Percentiles rank a stretch among this genome's conserved stretches.
Evolutionary conservation across 2,797 vertebrate species (phyloP).

Genomic region (Ataeniobius toweri): DNA sequence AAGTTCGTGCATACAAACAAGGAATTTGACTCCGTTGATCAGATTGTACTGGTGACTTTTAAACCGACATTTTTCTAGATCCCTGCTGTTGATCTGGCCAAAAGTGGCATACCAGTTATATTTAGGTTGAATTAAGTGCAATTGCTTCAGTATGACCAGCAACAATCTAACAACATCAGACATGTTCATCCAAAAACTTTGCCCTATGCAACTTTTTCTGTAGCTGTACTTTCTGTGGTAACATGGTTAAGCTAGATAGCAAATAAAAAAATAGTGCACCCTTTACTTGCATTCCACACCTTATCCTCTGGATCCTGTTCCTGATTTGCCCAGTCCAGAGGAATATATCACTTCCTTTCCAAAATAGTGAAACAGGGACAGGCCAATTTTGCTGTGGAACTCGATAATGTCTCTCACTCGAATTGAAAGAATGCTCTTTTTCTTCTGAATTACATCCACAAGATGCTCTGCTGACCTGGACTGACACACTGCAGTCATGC

Average conservation of each 20-base stretch:
- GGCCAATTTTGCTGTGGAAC: constrained; percentile 29
- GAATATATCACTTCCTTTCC: constrained; percentile 62
- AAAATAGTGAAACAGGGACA: constrained; percentile 42
- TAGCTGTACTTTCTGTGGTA: constrained; percentile 34
- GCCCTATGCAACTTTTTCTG: not conserved
- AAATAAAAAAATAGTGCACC: constrained; percentile 38
- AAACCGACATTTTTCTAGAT: not conserved
- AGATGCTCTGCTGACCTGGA: constrained; percentile 26
- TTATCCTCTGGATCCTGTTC: constrained; percentile 60
- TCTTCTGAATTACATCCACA: constrained; percentile 16
- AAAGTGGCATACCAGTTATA: not conserved
- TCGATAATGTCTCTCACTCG: constrained; percentile 9
- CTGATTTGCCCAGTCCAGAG: constrained; percentile 54
- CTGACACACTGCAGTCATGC: constrained; percentile 21
- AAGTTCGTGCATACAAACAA: too few relatives aligned
- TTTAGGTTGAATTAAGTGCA: not conserved
- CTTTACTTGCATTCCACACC: constrained; percentile 58
- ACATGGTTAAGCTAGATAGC: constrained; percentile 36
- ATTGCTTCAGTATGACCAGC: not conserved
- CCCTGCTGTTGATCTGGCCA: not conserved
- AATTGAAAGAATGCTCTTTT: constrained; percentile 22
- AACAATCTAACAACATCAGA: not conserved
- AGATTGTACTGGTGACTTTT: not conserved
- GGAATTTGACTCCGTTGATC: too few relatives aligned
- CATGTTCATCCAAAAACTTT: not conserved